These are phyloP conservation scores for Columba janthina DNA, from an alignment of 2,113 vertebrate genomes.

Conservation along the genomic window DNA sequence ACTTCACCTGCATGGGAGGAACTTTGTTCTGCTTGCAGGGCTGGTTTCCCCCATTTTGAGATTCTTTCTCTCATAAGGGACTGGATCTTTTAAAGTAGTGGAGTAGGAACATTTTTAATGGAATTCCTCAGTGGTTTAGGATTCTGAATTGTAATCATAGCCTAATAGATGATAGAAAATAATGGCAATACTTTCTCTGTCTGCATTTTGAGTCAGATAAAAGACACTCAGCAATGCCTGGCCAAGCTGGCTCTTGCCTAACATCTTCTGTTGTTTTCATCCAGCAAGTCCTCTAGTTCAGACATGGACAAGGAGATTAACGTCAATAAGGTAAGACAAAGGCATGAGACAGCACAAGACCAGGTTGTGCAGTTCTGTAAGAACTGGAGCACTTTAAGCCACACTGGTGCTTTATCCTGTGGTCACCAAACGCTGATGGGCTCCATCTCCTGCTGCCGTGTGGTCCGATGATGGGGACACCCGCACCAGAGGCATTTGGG, in stretches of 20 bases:
- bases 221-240: not conserved
- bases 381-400: not conserved
- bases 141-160: not conserved
- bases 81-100: fast-evolving
- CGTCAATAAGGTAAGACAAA: not conserved
- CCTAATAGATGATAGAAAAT: not conserved
- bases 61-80: not conserved
- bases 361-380: not conserved
- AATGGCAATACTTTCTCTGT: not conserved
- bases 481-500: fast-evolving
- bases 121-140: not conserved
- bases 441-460: fast-evolving
- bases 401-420: fast-evolving
- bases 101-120: not conserved
- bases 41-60: not conserved
- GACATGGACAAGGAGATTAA: not conserved
- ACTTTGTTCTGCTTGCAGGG: too few species aligned
- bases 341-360: not conserved
- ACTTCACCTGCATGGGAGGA: not conserved
- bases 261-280: not conserved
- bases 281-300: not conserved
- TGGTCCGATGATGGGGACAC: fast-evolving
- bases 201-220: not conserved
- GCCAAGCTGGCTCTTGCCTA: not conserved
- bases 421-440: not conserved